These are phyloP conservation scores for Agapornis canus DNA, from an alignment of 2,797 vertebrate species.

Conservation along the genomic window DNA sequence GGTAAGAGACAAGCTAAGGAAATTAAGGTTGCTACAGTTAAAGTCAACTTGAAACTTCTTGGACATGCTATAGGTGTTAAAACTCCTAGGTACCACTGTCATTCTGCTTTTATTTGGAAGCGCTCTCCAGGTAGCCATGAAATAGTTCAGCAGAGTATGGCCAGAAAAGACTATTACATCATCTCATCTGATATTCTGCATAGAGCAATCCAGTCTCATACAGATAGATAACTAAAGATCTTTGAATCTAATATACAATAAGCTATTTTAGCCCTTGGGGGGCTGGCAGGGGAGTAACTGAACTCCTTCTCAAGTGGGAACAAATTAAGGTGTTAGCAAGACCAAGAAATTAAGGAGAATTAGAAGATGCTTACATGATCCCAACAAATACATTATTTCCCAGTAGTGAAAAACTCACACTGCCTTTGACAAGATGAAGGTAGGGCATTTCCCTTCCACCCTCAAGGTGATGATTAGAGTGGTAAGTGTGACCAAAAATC, in stretches of 20 bases:
- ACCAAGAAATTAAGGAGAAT: background rate
- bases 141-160: background rate
- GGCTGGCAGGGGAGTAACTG: background rate
- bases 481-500: background rate
- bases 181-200: background rate
- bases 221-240: background rate
- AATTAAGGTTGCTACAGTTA: background rate
- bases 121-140: background rate
- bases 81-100: background rate
- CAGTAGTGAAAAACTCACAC: background rate
- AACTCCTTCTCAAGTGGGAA: background rate
- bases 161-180: background rate
- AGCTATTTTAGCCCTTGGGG: background rate
- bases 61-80: background rate
- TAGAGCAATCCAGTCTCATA: background rate
- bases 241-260: background rate
- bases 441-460: background rate
- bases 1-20: background rate
- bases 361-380: background rate
- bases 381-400: background rate
- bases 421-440: background rate
- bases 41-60: background rate
- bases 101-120: background rate
- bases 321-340: background rate
- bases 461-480: background rate